A percentile compares a stretch with the other conserved stretches of the same genome.
These are phyloP conservation scores for Apotomis turbidana DNA, from an alignment of 2,888 invertebrate genomes.

Conservation along the genomic window DNA sequence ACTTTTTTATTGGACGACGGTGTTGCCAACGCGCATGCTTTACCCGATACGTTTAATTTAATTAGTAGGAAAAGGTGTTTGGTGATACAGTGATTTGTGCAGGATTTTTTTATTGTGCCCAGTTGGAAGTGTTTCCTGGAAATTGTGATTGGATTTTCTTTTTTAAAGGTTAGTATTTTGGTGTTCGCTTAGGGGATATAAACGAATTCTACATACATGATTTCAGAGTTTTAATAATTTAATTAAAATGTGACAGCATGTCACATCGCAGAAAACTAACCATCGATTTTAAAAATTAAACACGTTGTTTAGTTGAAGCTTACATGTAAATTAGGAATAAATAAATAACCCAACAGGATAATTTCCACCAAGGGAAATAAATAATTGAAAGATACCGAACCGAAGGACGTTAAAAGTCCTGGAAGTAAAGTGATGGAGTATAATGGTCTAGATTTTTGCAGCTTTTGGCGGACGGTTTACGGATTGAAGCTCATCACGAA, in stretches of 20 bases:
- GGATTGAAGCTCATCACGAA: no score
- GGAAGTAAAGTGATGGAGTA: no score
- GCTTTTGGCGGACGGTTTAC: no score
- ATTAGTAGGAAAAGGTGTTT: slow-evolving; percentile 70
- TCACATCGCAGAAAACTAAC: slow-evolving; percentile 4
- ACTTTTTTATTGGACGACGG: slow-evolving; percentile 51
- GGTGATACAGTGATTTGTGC: slow-evolving; percentile 73
- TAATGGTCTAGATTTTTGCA: no score
- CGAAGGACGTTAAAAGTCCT: no score
- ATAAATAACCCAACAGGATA: neutral
- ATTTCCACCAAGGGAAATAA: no score
- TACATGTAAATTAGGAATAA: neutral
- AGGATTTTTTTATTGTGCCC: slow-evolving; percentile 53
- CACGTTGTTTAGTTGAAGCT: neutral
- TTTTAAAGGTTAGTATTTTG: slow-evolving; percentile 56
- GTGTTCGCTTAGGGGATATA: neutral
- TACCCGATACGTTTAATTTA: slow-evolving; percentile 71
- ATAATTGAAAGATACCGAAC: no score
- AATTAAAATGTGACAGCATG: slow-evolving; percentile 43
- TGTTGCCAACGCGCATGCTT: slow-evolving; percentile 73
- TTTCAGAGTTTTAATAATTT: slow-evolving; percentile 41
- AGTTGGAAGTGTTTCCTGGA: slow-evolving; percentile 50
- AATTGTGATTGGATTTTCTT: slow-evolving; percentile 54
- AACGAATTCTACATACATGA: neutral
- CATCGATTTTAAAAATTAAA: neutral